phyloP scores from a whole-genome alignment of 2,113 vertebrate species.

The Campylorhamphus procurvoides region DNA sequence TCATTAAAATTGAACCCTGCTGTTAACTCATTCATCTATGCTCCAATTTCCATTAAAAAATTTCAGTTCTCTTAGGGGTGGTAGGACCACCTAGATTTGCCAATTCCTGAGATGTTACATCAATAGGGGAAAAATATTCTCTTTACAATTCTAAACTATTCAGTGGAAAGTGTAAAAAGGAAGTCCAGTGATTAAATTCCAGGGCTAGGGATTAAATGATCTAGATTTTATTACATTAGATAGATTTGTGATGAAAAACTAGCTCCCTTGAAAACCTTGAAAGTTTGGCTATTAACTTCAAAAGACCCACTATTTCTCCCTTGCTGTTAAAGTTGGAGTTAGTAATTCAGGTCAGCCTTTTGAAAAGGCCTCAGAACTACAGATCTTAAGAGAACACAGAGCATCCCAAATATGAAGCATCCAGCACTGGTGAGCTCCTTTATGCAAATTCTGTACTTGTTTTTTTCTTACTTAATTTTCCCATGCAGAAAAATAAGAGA shows the following conservation, averaged over 20 bases:
- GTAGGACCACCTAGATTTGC: slow-evolving; percentile 50
- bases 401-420: background rate
- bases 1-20: slow-evolving; percentile 67
- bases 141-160: slow-evolving; percentile 27
- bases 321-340: slow-evolving; percentile 5
- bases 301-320: slow-evolving; percentile 6
- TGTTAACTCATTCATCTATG: slow-evolving; percentile 57
- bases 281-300: slow-evolving; percentile 33
- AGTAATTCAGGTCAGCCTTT: slow-evolving; percentile 41
- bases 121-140: slow-evolving; percentile 21
- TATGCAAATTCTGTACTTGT: background rate
- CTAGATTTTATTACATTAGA: slow-evolving; percentile 34
- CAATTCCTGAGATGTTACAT: slow-evolving; percentile 10
- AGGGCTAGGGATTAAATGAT: slow-evolving; percentile 16
- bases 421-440: background rate
- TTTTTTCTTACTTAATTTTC: background rate
- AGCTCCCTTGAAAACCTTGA: slow-evolving; percentile 27
- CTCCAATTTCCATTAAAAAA: slow-evolving; percentile 43
- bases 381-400: background rate
- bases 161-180: slow-evolving; percentile 6
- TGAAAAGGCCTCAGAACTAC: slow-evolving; percentile 7
- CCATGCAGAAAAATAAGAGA: background rate
- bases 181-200: slow-evolving; percentile 22
- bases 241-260: slow-evolving; percentile 10
- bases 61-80: background rate